A percentile compares a stretch with the other conserved stretches of the same genome.
Conservation (phyloP, 1,140 invertebrate genomes). For the Euura lappo region DNA sequence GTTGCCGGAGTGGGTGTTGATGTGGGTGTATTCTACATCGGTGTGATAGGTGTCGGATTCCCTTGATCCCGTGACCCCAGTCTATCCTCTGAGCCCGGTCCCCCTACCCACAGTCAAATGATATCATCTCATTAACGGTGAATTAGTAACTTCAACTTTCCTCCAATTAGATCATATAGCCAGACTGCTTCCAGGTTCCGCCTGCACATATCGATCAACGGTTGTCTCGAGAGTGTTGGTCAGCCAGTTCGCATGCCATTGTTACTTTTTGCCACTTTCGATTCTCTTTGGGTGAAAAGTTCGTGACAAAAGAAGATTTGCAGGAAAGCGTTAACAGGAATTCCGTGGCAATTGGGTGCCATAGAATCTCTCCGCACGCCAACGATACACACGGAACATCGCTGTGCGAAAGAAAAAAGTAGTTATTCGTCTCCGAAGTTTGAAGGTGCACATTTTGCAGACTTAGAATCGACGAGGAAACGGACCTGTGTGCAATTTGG, state of each 20-base stretch:
- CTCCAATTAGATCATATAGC: conserved; percentile 13
- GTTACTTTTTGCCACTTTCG: conserved; percentile 4
- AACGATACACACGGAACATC: neutral
- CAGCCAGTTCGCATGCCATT: neutral
- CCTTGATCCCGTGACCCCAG: neutral
- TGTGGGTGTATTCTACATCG: neutral
- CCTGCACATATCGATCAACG: neutral
- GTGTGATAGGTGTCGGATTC: neutral
- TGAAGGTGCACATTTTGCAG: too few relatives aligned
- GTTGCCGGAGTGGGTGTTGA: conserved; percentile 1
- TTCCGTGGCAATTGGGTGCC: neutral
- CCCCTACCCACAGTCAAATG: neutral
- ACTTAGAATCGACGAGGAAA: neutral
- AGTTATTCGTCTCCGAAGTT: too few relatives aligned
- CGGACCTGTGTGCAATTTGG: neutral
- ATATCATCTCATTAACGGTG: neutral
- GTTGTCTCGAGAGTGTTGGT: neutral
- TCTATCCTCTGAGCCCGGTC: neutral
- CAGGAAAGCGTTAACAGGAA: neutral
- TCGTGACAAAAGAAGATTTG: conserved; percentile 1
- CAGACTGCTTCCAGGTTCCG: neutral
- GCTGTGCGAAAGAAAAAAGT: too few relatives aligned
- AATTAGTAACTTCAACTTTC: conserved; percentile 18
- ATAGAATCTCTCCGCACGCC: neutral
- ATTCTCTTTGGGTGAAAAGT: neutral